phyloP scores from a whole-genome alignment of 2,797 vertebrate species.

The Anguilla marmorata region DNA sequence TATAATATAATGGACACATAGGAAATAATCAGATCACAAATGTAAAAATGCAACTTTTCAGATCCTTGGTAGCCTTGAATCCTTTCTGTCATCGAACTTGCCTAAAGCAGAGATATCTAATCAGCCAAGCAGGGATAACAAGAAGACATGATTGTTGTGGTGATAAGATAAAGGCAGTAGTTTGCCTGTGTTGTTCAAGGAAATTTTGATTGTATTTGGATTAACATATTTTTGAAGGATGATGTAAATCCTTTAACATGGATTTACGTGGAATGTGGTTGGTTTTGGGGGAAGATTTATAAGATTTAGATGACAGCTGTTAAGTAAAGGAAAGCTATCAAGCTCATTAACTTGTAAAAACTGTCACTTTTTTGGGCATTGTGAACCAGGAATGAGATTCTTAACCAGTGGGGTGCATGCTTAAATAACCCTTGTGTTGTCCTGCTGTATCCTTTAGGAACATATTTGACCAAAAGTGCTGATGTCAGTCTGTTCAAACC shows the following conservation, averaged over 20 bases:
- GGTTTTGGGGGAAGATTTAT: neutral
- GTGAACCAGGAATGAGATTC: neutral
- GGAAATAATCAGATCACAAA: neutral
- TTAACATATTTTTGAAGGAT: constrained; percentile 3
- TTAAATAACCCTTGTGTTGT: neutral
- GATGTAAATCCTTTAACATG: neutral
- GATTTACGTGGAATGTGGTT: neutral
- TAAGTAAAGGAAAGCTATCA: neutral
- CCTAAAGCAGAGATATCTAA: neutral
- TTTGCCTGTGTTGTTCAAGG: neutral
- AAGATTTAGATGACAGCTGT: constrained; percentile 7
- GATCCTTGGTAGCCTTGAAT: neutral
- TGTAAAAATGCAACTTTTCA: neutral
- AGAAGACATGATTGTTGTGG: neutral
- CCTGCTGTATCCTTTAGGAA: neutral
- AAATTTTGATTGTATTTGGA: neutral
- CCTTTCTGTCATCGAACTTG: neutral
- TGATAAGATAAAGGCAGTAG: neutral
- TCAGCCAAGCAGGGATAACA: neutral
- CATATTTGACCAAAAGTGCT: neutral
- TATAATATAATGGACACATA: neutral
- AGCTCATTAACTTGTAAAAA: neutral
- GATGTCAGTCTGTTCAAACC: neutral
- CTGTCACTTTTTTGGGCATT: neutral
- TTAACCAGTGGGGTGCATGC: neutral